phyloP scores from a whole-genome alignment of 2,797 vertebrate species.

The Masticophis lateralis region DNA sequence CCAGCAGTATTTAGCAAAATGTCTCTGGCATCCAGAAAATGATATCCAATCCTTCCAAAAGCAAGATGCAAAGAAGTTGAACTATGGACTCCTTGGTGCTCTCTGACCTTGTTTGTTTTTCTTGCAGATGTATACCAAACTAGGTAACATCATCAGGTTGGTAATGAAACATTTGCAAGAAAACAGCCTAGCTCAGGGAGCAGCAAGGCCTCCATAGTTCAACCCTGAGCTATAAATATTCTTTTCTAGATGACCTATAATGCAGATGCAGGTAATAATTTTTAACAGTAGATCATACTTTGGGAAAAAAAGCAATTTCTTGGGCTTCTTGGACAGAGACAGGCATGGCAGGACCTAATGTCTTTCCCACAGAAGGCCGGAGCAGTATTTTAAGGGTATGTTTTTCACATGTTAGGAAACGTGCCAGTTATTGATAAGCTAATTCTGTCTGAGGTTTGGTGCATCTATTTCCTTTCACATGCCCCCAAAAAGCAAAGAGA shows the following conservation, averaged over 20 bases:
- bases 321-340: background rate
- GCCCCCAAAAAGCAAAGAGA: background rate
- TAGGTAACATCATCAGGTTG: background rate
- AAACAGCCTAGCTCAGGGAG: background rate
- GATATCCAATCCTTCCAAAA: background rate
- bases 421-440: background rate
- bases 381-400: background rate
- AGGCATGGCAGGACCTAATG: background rate
- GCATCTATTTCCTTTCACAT: background rate
- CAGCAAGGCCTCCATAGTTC: background rate
- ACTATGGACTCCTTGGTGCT: background rate
- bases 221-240: background rate
- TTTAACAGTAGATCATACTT: background rate
- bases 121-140: background rate
- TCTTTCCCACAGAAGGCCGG: background rate
- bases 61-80: background rate
- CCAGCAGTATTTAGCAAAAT: background rate
- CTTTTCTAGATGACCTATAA: background rate
- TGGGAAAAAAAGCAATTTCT: background rate
- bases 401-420: background rate
- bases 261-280: background rate
- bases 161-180: background rate
- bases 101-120: background rate
- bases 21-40: background rate
- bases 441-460: background rate